Percentiles rank a stretch among this genome's conserved stretches.
phyloP scores from a whole-genome alignment of 2,888 invertebrate genomes.

The Terebella lapidaria region DNA sequence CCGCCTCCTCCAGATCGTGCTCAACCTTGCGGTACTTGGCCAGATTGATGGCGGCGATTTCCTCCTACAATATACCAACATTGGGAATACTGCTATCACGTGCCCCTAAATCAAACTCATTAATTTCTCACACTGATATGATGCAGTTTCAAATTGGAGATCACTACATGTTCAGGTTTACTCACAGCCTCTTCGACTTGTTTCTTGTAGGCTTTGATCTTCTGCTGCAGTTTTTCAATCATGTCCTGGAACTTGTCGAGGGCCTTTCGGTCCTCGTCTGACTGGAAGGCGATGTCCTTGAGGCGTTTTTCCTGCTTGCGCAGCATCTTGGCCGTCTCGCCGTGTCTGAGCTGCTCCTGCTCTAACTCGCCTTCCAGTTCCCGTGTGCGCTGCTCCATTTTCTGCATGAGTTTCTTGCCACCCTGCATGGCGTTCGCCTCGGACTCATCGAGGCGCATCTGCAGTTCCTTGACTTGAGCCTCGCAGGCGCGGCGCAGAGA shows the following conservation, averaged over 20 bases:
- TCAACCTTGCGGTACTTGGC: slow-evolving; percentile 58
- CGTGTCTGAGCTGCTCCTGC: slow-evolving; percentile 96
- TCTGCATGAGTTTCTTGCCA: slow-evolving; percentile 98
- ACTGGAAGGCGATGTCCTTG: slow-evolving; percentile 64
- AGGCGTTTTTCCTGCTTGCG: slow-evolving; percentile 93
- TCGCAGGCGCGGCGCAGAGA: slow-evolving; percentile 97
- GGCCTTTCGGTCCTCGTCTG: slow-evolving; percentile 98
- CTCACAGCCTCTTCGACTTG: slow-evolving; percentile 94
- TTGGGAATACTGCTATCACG: too few relatives aligned
- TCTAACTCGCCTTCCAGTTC: slow-evolving; percentile 75
- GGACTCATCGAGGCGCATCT: slow-evolving; percentile 88
- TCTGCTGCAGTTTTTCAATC: slow-evolving; percentile 94
- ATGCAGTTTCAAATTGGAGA: too few relatives aligned
- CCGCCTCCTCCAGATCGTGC: slow-evolving; percentile 57
- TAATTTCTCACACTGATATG: too few relatives aligned
- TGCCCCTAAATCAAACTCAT: too few relatives aligned
- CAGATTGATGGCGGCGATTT: slow-evolving; percentile 56
- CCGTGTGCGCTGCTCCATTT: slow-evolving; percentile 75
- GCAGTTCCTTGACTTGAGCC: slow-evolving; percentile 94
- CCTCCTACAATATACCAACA: too few relatives aligned
- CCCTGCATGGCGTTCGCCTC: slow-evolving; percentile 97
- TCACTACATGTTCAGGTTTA: too few relatives aligned
- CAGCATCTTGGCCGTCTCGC: slow-evolving; percentile 97
- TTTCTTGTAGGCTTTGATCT: slow-evolving; percentile 99
- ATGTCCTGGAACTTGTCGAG: slow-evolving; percentile 99